phyloP scores from a whole-genome alignment of 2,888 invertebrate species.

The Spisula solida region DNA sequence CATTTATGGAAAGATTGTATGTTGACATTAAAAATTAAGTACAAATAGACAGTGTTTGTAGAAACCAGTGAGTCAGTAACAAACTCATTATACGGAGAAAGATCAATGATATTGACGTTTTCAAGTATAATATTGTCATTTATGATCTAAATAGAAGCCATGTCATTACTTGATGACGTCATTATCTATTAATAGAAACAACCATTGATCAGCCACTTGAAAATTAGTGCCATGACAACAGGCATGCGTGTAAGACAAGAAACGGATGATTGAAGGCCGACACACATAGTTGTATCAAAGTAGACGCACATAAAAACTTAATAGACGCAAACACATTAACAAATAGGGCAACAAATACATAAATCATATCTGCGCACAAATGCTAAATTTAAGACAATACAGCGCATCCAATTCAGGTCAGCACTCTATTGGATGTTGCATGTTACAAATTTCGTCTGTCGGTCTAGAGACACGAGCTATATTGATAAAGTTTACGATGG shows the following conservation, averaged over 20 bases:
- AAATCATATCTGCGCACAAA: too few species aligned
- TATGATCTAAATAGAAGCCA: not conserved
- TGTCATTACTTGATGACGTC: slow-evolving; percentile 3
- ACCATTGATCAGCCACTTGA: not conserved
- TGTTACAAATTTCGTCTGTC: too few species aligned
- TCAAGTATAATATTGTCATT: slow-evolving; percentile 1
- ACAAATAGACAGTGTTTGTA: not conserved
- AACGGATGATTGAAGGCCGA: not conserved
- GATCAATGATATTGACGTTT: slow-evolving; percentile 13
- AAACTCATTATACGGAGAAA: not conserved
- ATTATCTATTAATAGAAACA: not conserved
- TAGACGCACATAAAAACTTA: too few species aligned
- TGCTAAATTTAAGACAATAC: too few species aligned
- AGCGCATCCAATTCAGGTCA: too few species aligned
- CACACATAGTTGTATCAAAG: not conserved
- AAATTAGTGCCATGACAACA: not conserved
- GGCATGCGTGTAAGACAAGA: not conserved
- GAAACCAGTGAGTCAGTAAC: not conserved
- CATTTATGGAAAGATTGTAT: not conserved
- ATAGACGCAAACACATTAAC: too few species aligned
- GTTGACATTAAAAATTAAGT: not conserved
- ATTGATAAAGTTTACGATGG: too few species aligned
- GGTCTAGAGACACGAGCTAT: too few species aligned
- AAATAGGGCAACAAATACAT: too few species aligned
- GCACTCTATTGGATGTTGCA: too few species aligned